Evolutionary conservation across 2,797 vertebrate genomes (phyloP).

Genomic region (Galago senegalensis): DNA sequence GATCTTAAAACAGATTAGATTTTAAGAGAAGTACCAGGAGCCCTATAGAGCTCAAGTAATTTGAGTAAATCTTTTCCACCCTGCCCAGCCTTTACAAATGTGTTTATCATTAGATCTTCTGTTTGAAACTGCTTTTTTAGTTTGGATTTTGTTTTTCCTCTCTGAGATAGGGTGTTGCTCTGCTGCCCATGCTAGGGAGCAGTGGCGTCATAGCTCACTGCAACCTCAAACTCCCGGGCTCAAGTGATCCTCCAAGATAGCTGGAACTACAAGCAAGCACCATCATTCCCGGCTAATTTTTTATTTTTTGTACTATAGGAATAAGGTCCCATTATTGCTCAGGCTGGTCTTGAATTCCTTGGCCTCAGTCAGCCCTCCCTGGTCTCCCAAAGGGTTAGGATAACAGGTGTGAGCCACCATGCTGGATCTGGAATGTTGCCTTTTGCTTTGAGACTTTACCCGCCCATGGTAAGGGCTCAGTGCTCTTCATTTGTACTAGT

Average conservation of each 20-base stretch:
- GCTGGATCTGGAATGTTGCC: neutral
- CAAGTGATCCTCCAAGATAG: neutral
- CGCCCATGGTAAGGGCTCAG: neutral
- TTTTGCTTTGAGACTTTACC: neutral
- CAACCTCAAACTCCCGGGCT: neutral
- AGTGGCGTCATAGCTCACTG: neutral
- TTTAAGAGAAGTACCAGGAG: slow-evolving; percentile 26
- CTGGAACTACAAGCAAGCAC: neutral
- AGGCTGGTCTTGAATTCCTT: neutral
- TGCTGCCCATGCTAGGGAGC: neutral
- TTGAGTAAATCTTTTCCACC: neutral
- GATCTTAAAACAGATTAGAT: slow-evolving; percentile 35
- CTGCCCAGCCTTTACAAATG: neutral
- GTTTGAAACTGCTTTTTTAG: slow-evolving; percentile 28
- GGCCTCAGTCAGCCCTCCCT: too few relatives aligned
- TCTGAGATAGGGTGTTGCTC: neutral
- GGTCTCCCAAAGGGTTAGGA: neutral
- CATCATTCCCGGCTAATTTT: neutral
- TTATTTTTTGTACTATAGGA: neutral
- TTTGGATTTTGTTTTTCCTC: neutral
- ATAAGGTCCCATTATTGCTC: neutral
- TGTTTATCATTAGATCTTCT: slow-evolving; percentile 25
- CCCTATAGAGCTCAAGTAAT: neutral
- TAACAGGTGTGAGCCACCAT: neutral
- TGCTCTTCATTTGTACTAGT: neutral